phyloP scores from a whole-genome alignment of 2,113 vertebrate genomes.

The Steatornis caripensis region DNA sequence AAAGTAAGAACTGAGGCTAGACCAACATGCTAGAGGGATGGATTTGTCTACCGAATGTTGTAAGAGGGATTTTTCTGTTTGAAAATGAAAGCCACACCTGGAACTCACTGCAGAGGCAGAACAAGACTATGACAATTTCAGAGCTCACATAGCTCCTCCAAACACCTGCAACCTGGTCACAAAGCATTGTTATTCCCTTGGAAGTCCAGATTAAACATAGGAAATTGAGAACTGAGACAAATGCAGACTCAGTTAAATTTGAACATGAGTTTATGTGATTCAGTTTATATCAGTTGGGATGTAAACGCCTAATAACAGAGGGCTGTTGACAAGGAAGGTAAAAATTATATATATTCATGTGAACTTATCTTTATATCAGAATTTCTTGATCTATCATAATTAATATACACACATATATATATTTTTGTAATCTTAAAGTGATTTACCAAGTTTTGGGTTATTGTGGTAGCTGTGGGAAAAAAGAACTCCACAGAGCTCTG shows the following conservation, averaged over 20 bases:
- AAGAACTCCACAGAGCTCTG: neutral
- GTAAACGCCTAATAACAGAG: neutral
- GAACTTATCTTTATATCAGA: neutral
- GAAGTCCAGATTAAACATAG: neutral
- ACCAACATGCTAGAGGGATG: neutral
- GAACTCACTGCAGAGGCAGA: neutral
- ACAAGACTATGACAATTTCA: neutral
- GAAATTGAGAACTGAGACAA: neutral
- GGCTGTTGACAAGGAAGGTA: neutral
- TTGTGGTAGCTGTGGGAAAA: neutral
- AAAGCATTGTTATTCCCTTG: neutral
- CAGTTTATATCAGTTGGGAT: neutral
- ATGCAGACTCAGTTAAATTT: neutral
- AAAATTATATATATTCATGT: neutral
- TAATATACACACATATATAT: neutral
- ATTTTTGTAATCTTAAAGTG: neutral
- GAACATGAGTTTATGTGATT: neutral
- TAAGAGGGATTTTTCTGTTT: neutral
- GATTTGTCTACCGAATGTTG: neutral
- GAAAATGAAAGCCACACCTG: neutral
- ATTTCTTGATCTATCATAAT: neutral
- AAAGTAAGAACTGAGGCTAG: neutral
- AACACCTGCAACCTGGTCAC: neutral
- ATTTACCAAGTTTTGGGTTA: neutral
- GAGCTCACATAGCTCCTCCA: neutral